Conservation (phyloP, 2,797 vertebrate species). For the Benthosema pterotum region DNA sequence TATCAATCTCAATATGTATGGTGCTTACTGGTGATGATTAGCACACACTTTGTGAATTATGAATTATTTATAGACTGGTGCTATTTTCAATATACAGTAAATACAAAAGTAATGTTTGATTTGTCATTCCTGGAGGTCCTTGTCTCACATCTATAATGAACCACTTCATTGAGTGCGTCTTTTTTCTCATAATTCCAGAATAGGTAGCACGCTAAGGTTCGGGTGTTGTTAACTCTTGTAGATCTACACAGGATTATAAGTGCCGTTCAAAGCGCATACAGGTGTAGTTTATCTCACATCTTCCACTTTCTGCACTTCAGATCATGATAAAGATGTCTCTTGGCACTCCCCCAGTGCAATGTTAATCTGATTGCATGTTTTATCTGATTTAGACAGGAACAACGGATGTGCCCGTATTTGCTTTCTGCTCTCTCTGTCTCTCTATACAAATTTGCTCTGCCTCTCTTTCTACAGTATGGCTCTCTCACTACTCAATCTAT, state of each 20-base stretch:
- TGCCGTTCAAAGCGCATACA: slow-evolving; percentile 12
- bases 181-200: too few species aligned
- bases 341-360: slow-evolving; percentile 24
- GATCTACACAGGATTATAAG: slow-evolving; percentile 5
- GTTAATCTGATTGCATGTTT: background rate
- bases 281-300: slow-evolving; percentile 16
- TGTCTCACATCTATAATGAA: too few species aligned
- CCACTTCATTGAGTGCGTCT: too few species aligned
- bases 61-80: background rate
- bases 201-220: too few species aligned
- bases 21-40: background rate
- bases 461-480: background rate
- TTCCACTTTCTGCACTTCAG: slow-evolving; percentile 2
- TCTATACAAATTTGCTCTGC: background rate
- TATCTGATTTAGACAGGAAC: slow-evolving; percentile 55
- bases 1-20: slow-evolving; percentile 27
- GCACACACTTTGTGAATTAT: background rate
- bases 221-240: too few species aligned
- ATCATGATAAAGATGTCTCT: slow-evolving; percentile 39
- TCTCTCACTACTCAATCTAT: slow-evolving; percentile 1
- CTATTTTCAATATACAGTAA: too few species aligned
- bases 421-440: slow-evolving; percentile 24
- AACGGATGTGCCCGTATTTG: slow-evolving; percentile 29
- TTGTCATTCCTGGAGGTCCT: too few species aligned
- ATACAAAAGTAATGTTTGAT: too few species aligned